A percentile compares a stretch with the other conserved stretches of the same genome.
phyloP scores from a whole-genome alignment of 2,888 invertebrate species.

The Amphimallon solstitiale region DNA sequence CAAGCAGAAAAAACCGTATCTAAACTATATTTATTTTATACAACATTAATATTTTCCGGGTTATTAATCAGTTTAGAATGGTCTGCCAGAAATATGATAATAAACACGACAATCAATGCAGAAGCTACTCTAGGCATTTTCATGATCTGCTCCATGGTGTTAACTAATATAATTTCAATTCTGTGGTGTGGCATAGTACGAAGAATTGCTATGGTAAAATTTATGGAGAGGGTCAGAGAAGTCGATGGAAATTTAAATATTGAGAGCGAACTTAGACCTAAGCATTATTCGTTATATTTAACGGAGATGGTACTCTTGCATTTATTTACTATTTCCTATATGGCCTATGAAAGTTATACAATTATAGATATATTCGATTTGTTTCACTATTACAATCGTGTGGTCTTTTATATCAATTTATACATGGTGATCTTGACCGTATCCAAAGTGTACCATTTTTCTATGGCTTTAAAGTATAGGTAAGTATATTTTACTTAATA shows the following conservation, averaged over 20 bases:
- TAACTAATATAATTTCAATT: constrained; percentile 26
- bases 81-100: not conserved
- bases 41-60: not conserved
- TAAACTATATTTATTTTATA: constrained; percentile 1
- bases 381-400: not conserved
- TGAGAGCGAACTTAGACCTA: not conserved
- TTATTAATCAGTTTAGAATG: constrained; percentile 5
- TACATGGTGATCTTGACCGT: constrained; percentile 33
- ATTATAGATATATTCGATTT: constrained; percentile 14
- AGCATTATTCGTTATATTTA: constrained; percentile 10
- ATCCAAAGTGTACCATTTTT: constrained; percentile 34
- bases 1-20: not conserved
- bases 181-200: constrained; percentile 1
- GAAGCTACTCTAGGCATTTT: constrained; percentile 14
- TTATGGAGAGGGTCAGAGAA: constrained; percentile 13
- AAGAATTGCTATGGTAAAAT: not conserved
- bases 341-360: constrained; percentile 15
- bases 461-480: constrained; percentile 30
- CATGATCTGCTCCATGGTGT: constrained; percentile 13
- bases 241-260: constrained; percentile 20
- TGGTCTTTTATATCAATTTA: constrained; percentile 27
- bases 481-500: too few species aligned
- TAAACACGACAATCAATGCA: not conserved
- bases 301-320: constrained; percentile 27
- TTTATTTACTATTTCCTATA: constrained; percentile 23